Evolutionary conservation across 2,113 vertebrate species (phyloP).

Genomic region (Hiodon tergisus): DNA sequence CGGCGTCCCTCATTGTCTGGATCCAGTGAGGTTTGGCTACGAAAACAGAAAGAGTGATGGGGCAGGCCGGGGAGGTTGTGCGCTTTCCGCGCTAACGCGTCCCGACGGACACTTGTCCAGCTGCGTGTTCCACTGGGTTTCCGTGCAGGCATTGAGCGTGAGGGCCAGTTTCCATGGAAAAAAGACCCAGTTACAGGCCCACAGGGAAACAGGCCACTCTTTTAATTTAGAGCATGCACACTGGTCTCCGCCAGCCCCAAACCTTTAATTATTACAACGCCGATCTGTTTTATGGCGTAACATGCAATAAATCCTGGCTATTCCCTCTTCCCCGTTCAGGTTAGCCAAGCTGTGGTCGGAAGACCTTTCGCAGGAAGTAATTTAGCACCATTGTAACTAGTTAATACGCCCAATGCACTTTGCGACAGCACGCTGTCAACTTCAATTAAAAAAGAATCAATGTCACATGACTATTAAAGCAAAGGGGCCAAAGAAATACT

Average conservation of each 20-base stretch:
- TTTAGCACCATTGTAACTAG: conserved; percentile 13
- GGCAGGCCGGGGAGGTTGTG: background rate
- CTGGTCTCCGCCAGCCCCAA: conserved; percentile 3
- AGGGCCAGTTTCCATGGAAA: conserved; percentile 1
- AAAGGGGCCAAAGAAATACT: background rate
- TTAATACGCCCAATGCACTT: conserved; percentile 15
- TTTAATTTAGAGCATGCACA: background rate
- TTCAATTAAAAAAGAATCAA: conserved; percentile 11
- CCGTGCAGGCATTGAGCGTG: background rate
- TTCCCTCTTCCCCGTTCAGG: background rate
- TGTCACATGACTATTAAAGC: background rate
- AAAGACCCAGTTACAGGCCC: background rate
- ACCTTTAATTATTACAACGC: conserved; percentile 16
- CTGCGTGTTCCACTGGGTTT: background rate
- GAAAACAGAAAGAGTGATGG: conserved; percentile 33
- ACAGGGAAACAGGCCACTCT: background rate
- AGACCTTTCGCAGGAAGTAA: conserved; percentile 20
- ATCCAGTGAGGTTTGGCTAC: conserved; percentile 91
- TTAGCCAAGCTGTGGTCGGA: background rate
- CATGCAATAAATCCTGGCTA: conserved; percentile 9
- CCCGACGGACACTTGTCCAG: background rate
- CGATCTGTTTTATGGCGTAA: conserved; percentile 19
- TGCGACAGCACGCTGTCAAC: conserved; percentile 4
- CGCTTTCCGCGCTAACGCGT: no score
- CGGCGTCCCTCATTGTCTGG: conserved; percentile 70